A percentile compares a stretch with the other conserved stretches of the same genome.
These are phyloP conservation scores for Alaudala cheleensis DNA, from an alignment of 2,113 vertebrate species.

Conservation along the genomic window DNA sequence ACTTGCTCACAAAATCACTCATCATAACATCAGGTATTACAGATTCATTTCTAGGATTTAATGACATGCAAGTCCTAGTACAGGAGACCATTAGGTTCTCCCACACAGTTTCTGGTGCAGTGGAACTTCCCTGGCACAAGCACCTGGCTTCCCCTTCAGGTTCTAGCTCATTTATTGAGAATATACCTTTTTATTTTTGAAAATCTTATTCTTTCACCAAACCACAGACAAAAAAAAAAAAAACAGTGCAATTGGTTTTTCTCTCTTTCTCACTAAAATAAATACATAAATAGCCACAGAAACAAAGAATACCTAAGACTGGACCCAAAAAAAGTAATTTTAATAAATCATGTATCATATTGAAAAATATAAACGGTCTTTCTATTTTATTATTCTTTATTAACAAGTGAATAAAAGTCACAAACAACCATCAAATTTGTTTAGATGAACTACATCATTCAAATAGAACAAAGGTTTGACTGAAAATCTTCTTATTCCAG, in stretches of 20 bases:
- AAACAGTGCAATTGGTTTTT: rapidly evolving
- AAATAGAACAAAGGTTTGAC: background rate
- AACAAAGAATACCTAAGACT: background rate
- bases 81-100: background rate
- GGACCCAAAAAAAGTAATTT: background rate
- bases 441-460: background rate
- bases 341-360: background rate
- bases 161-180: background rate
- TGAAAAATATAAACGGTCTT: background rate
- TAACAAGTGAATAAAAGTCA: background rate
- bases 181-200: background rate
- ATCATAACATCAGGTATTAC: background rate
- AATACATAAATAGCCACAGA: background rate
- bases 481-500: background rate
- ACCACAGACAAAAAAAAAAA: background rate
- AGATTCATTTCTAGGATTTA: background rate
- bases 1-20: background rate
- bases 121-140: background rate
- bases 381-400: background rate
- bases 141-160: background rate
- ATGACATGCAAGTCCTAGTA: background rate
- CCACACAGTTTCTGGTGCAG: background rate
- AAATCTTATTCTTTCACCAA: background rate
- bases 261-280: background rate
- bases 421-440: background rate